phyloP scores from a whole-genome alignment of 2,113 vertebrate species.

The Psammodynastes pulverulentus region DNA sequence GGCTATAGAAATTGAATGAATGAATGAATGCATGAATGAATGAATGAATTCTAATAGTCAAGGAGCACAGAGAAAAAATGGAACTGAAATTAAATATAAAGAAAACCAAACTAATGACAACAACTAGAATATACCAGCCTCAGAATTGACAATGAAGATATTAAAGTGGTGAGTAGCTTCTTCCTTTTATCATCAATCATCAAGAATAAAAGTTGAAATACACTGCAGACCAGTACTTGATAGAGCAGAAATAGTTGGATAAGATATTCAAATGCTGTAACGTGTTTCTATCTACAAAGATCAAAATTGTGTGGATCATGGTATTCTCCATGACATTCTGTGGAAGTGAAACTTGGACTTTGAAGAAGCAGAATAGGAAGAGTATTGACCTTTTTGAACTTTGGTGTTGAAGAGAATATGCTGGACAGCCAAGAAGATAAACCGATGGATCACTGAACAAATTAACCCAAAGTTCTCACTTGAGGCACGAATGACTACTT shows the following conservation, averaged over 20 bases:
- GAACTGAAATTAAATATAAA: background rate
- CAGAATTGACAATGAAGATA: background rate
- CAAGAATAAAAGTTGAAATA: background rate
- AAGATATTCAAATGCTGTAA: background rate
- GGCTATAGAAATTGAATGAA: background rate
- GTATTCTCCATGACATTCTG: background rate
- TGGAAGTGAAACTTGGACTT: background rate
- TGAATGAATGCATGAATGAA: background rate
- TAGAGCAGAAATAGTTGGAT: background rate
- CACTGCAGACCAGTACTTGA: background rate
- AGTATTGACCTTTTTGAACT: background rate
- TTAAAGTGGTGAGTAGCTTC: background rate
- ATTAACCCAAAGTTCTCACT: background rate
- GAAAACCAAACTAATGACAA: background rate
- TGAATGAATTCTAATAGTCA: background rate
- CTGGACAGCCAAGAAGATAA: background rate
- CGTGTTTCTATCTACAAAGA: background rate
- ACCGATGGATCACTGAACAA: background rate
- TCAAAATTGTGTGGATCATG: background rate
- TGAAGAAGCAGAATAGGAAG: background rate
- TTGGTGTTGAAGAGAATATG: background rate
- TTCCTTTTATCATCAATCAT: background rate
- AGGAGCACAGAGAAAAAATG: background rate
- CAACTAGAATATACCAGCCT: background rate
- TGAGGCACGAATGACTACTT: background rate